A percentile compares a stretch with the other conserved stretches of the same genome.
Conservation (phyloP, 1,140 invertebrate species). For the Mizuhopecten yessoensis region DNA sequence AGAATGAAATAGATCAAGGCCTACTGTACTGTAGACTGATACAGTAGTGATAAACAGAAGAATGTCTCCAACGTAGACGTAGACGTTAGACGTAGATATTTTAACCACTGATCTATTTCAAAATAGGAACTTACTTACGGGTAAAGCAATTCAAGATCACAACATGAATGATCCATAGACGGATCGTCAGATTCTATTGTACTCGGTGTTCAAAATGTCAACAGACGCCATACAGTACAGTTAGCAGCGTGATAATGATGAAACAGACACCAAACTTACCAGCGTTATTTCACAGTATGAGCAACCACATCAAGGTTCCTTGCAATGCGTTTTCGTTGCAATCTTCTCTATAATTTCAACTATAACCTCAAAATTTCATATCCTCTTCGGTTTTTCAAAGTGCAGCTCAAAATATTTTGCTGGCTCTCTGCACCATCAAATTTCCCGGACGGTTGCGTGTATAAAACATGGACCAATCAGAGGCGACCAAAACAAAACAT, state of each 20-base stretch:
- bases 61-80: no score
- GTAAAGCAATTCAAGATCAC: no score
- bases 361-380: neutral
- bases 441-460: slow-evolving; percentile 54
- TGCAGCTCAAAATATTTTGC: slow-evolving; percentile 38
- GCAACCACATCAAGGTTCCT: neutral
- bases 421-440: slow-evolving; percentile 45
- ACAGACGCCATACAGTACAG: neutral
- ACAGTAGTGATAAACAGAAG: no score
- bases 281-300: neutral
- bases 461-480: slow-evolving; percentile 38
- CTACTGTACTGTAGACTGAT: no score
- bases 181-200: neutral
- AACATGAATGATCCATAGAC: no score
- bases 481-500: neutral
- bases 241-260: neutral
- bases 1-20: no score
- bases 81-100: no score
- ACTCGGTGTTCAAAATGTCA: neutral
- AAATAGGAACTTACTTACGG: no score
- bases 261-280: neutral
- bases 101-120: no score
- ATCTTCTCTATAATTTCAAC: neutral
- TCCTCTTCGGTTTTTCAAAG: neutral
- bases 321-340: neutral